Percentiles rank a stretch among this genome's conserved stretches.
Conservation (phyloP, 2,888 invertebrate species). For the Erebia ligea region DNA sequence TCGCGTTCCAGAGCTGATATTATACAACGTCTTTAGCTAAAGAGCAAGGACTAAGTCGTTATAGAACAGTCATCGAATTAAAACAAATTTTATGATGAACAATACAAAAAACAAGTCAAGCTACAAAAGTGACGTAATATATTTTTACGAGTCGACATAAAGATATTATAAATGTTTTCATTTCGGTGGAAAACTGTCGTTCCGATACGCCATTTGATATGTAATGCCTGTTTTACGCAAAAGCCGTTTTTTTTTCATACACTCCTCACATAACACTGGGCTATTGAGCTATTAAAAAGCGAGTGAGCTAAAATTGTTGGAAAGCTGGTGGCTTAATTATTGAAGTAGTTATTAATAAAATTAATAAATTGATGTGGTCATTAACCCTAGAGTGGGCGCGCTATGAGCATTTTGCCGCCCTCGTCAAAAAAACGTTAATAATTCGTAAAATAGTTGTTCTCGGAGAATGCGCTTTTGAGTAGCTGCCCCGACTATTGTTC, state of each 20-base stretch:
- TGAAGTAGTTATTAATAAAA: too few species aligned
- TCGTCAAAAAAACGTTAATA: too few species aligned
- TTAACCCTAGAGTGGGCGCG: too few species aligned
- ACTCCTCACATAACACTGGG: constrained; percentile 4
- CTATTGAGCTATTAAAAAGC: constrained; percentile 1
- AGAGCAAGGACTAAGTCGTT: not conserved
- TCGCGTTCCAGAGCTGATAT: too few species aligned
- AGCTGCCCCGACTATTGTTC: too few species aligned
- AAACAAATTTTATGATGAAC: not conserved
- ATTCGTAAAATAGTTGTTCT: too few species aligned
- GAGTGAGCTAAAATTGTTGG: not conserved
- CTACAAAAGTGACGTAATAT: constrained; percentile 7
- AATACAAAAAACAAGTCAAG: constrained; percentile 4
- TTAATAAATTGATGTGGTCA: too few species aligned
- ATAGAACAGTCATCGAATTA: not conserved
- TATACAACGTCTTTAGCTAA: too few species aligned
- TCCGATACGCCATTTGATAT: constrained; percentile 10
- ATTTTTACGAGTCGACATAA: constrained; percentile 9
- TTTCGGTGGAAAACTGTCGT: constrained; percentile 15
- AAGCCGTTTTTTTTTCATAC: constrained; percentile 17
- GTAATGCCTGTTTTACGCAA: constrained; percentile 15
- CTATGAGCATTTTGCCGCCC: too few species aligned
- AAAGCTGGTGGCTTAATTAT: not conserved
- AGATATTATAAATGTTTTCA: constrained; percentile 20
- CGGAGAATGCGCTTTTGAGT: too few species aligned